A percentile compares a stretch with the other conserved stretches of the same genome.
phyloP scores from a whole-genome alignment of 2,113 vertebrate species.

The Dascyllus trimaculatus region DNA sequence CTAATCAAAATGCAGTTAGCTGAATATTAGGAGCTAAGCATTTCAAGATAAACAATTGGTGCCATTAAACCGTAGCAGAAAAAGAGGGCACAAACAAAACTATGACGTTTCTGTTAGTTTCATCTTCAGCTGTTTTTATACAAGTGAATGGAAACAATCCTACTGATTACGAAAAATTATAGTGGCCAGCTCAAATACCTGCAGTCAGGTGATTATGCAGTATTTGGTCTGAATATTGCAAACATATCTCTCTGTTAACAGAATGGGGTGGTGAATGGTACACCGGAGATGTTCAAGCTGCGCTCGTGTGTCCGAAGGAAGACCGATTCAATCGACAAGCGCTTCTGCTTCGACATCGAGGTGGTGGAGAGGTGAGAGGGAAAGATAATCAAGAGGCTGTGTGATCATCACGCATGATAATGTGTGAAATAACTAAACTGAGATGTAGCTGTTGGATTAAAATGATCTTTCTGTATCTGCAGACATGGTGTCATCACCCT shows the following conservation, averaged over 20 bases:
- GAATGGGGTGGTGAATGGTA: slow-evolving; percentile 89
- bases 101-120: no score
- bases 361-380: slow-evolving; percentile 91
- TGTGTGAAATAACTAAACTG: background rate
- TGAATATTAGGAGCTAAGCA: no score
- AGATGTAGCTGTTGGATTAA: background rate
- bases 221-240: no score
- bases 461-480: slow-evolving; percentile 41
- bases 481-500: slow-evolving; percentile 96
- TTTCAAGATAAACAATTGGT: no score
- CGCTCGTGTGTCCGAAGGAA: slow-evolving; percentile 96
- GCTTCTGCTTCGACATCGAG: slow-evolving; percentile 98
- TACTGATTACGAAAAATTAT: no score
- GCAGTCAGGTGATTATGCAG: no score
- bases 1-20: no score
- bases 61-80: background rate
- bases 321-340: slow-evolving; percentile 97
- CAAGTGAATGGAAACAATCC: no score
- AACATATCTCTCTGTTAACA: slow-evolving; percentile 56
- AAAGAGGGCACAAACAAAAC: background rate
- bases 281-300: slow-evolving; percentile 91
- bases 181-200: no score
- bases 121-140: no score
- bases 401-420: no score
- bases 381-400: background rate